A percentile compares a stretch with the other conserved stretches of the same genome.
Evolutionary conservation across 2,888 invertebrate genomes (phyloP).

Genomic region (Gortyna flavago): DNA sequence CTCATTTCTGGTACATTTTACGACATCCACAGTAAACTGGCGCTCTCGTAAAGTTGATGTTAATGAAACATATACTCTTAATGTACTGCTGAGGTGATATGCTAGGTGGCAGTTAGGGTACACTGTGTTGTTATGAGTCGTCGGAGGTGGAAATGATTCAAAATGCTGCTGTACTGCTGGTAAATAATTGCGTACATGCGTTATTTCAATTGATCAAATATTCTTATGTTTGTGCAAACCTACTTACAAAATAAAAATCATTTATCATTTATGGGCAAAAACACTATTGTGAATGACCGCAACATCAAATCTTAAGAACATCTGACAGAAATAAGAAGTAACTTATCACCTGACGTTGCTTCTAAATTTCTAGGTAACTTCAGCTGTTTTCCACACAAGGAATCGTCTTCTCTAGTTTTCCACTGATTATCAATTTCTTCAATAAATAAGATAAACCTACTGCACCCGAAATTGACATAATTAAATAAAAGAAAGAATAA

Average conservation of each 20-base stretch:
- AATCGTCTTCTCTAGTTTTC: neutral
- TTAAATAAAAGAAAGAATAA: neutral
- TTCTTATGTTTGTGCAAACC: too few relatives aligned
- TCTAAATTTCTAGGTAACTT: neutral
- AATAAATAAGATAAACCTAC: neutral
- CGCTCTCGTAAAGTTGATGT: conserved; percentile 63
- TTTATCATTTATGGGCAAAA: too few relatives aligned
- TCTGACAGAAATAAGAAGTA: neutral
- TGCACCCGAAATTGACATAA: neutral
- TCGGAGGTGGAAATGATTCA: neutral
- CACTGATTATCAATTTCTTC: neutral
- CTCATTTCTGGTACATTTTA: conserved; percentile 60
- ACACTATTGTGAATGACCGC: too few relatives aligned
- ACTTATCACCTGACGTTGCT: neutral
- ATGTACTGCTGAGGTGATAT: conserved; percentile 42
- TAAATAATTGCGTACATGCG: too few relatives aligned
- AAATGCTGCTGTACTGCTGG: neutral
- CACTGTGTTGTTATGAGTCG: neutral
- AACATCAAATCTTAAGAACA: neutral
- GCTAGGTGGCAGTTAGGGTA: neutral
- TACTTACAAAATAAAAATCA: too few relatives aligned
- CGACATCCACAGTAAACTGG: conserved; percentile 54
- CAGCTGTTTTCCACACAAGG: neutral
- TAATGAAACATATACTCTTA: conserved; percentile 66
- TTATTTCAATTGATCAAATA: too few relatives aligned